These are phyloP conservation scores for Streblospio benedicti DNA, from an alignment of 1,140 invertebrate genomes.

Conservation along the genomic window DNA sequence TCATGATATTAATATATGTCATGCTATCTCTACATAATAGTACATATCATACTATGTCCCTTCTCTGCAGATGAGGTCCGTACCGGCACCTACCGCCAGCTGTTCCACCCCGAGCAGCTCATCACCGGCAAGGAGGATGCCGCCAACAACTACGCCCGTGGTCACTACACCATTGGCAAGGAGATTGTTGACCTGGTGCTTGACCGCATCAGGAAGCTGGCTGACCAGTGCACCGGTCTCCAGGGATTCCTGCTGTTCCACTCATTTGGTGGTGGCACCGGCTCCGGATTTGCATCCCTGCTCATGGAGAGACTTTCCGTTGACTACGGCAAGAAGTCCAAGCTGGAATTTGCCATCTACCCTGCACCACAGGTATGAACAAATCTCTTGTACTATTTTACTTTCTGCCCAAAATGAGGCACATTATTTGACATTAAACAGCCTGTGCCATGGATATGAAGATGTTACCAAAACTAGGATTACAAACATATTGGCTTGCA, in stretches of 20 bases:
- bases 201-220: conserved; percentile 67
- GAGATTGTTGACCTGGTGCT: conserved; percentile 48
- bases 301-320: conserved; percentile 34
- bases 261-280: conserved; percentile 83
- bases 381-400: too few relatives aligned
- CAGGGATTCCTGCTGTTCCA: conserved; percentile 85
- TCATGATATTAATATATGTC: too few relatives aligned
- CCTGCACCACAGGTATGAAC: conserved; percentile 45
- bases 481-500: too few relatives aligned
- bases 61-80: too few relatives aligned
- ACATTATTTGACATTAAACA: too few relatives aligned
- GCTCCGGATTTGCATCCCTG: conserved; percentile 74
- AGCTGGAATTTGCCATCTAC: conserved; percentile 23
- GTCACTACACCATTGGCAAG: conserved; percentile 48
- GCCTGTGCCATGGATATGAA: too few relatives aligned
- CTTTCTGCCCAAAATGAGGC: too few relatives aligned
- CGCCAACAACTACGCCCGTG: conserved; percentile 53
- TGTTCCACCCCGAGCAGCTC: conserved; percentile 71
- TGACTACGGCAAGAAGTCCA: conserved; percentile 16
- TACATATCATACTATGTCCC: too few relatives aligned
- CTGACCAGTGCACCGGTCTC: conserved; percentile 67
- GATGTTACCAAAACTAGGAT: too few relatives aligned
- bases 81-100: too few relatives aligned
- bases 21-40: too few relatives aligned
- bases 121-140: conserved; percentile 77